Evolutionary conservation across 2,888 invertebrate genomes (phyloP).

Genomic region (Cantharis flavilabris): DNA sequence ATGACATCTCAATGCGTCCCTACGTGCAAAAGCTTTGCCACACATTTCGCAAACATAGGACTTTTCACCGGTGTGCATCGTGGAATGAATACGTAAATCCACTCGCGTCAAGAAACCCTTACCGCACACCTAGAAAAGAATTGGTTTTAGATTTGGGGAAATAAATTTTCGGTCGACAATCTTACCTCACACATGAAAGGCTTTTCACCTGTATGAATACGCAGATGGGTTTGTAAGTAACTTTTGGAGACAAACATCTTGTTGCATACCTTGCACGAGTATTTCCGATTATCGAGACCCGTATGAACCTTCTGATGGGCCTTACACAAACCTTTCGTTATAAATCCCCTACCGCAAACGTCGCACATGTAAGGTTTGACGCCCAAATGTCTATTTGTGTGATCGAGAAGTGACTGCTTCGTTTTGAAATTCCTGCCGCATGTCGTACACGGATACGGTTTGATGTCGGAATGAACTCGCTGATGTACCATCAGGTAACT

Average conservation of each 20-base stretch:
- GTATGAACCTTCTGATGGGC: slow-evolving; percentile 64
- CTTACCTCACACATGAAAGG: slow-evolving; percentile 63
- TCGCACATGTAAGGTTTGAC: slow-evolving; percentile 65
- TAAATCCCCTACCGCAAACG: slow-evolving; percentile 62
- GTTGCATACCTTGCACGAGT: slow-evolving; percentile 62
- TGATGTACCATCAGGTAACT: slow-evolving; percentile 66
- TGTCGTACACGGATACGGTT: slow-evolving; percentile 62
- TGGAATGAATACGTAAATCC: slow-evolving; percentile 63
- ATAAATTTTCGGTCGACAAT: neutral
- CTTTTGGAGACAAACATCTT: slow-evolving; percentile 67
- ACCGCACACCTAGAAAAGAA: slow-evolving; percentile 55
- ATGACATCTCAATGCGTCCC: slow-evolving; percentile 64
- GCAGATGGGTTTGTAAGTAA: slow-evolving; percentile 62
- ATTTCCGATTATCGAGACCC: slow-evolving; percentile 63
- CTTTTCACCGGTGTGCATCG: slow-evolving; percentile 67
- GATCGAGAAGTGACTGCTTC: slow-evolving; percentile 63
- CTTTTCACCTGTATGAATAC: slow-evolving; percentile 65
- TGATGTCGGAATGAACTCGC: slow-evolving; percentile 63
- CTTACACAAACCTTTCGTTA: slow-evolving; percentile 64
- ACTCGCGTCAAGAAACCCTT: slow-evolving; percentile 64
- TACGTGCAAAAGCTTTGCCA: slow-evolving; percentile 64
- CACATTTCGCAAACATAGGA: slow-evolving; percentile 66
- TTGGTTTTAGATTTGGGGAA: neutral
- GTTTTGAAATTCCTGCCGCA: slow-evolving; percentile 65
- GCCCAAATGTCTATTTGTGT: slow-evolving; percentile 64